Base-by-base conservation (phyloP, 2,113 vertebrate genomes). In the Damaliscus lunatus region DNA sequence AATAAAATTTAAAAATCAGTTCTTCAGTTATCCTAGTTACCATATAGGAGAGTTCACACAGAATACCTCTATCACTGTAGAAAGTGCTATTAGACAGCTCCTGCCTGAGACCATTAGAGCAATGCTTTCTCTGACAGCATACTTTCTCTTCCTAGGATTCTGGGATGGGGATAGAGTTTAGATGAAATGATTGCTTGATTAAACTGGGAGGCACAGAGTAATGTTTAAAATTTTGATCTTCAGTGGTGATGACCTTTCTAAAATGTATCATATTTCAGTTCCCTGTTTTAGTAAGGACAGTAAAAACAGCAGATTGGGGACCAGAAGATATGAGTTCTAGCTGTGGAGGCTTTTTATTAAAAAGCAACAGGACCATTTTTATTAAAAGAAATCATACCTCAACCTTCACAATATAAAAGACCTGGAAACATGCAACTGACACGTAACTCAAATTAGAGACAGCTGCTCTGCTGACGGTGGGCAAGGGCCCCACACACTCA, bases 191-290 rank as follows among this genome's bases (percentile, higher is more conserved):
- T 52, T 25, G 60, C 83, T 43, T 59, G 14, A 91, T 50, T 95
- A 55, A 55, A 89, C 48, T 83, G 17, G 62, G 88, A 59, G 88
- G 33, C 25, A 57, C 25, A 71, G 59, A 93, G 52, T 53, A 57
- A 53, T 50, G 48, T 36, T 84, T 94, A 71, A 88, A 81, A 94
- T 57, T 87, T 64, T 64, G 83, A 50, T 90, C 46, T 87, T 94
- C 23, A n/a, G 27, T 92, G 90, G 83, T 84, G 89, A 78, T 57
- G 86, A 91, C 50, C 82, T 96, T 82, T 95, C 43, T 43, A 55
- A 91, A 93, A 84, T 74, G 40, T 67, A 91, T 33, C 80, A 33
- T 43, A 77, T 96, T 98, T 97, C 86, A 98, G 89, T 97, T 97
- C 93, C 77, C 33, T 97, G 82, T 96, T 97, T 97, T 91, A 74